phyloP scores from a whole-genome alignment of 2,113 vertebrate genomes.

The Mesitornis unicolor region DNA sequence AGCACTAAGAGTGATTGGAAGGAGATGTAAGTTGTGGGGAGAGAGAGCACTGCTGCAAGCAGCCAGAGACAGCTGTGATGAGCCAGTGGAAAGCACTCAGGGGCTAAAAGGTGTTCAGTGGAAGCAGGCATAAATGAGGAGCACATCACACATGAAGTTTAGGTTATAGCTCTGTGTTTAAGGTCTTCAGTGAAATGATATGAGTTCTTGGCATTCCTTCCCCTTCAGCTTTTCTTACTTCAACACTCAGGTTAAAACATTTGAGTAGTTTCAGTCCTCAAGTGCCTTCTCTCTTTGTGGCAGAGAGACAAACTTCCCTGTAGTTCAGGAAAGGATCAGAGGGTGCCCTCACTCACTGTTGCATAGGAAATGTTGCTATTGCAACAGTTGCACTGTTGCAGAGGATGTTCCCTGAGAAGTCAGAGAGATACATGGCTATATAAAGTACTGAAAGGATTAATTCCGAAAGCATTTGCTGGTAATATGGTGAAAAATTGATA shows the following conservation, averaged over 20 bases:
- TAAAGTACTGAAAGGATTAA: neutral
- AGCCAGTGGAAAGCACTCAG: neutral
- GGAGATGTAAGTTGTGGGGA: neutral
- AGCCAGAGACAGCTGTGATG: neutral
- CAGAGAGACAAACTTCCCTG: neutral
- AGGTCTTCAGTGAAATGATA: neutral
- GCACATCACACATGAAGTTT: neutral
- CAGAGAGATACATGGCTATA: neutral
- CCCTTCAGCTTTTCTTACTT: neutral
- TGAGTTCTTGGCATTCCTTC: neutral
- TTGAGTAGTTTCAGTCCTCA: neutral
- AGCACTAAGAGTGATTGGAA: neutral
- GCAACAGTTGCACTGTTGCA: no score
- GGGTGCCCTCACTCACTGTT: rapidly evolving
- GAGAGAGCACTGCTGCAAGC: neutral
- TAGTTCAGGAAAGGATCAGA: neutral
- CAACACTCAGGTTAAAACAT: neutral
- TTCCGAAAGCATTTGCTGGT: neutral
- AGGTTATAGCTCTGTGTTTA: neutral
- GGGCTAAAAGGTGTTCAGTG: neutral
- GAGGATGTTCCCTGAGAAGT: neutral
- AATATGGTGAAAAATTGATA: neutral
- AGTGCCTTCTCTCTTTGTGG: neutral
- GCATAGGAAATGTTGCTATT: neutral
- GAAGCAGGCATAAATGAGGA: neutral